phyloP scores from a whole-genome alignment of 1,140 invertebrate species.

The Drosophila novamexicana region DNA sequence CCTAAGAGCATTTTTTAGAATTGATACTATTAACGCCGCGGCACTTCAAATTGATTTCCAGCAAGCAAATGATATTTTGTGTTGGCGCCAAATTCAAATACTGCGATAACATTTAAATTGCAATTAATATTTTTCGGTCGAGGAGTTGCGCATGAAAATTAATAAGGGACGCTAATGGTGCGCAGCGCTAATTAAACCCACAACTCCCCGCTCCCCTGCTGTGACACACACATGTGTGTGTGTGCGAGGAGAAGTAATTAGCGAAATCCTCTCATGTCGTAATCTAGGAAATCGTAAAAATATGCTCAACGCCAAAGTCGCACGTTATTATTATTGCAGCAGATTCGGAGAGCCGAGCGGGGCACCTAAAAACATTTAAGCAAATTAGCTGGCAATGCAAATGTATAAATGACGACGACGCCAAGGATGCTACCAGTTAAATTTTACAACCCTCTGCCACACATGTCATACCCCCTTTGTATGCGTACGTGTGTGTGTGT shows the following conservation, averaged over 20 bases:
- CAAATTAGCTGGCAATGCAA: constrained; percentile 82
- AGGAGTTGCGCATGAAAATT: constrained; percentile 53
- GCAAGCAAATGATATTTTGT: constrained; percentile 36
- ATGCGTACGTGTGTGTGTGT: background rate
- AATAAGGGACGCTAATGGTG: constrained; percentile 66
- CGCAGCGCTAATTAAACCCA: constrained; percentile 68
- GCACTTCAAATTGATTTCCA: constrained; percentile 48
- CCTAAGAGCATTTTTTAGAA: constrained; percentile 5
- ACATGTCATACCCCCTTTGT: constrained; percentile 1
- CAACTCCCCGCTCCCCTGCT: constrained; percentile 8
- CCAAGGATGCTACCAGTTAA: constrained; percentile 64
- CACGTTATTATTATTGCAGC: constrained; percentile 78
- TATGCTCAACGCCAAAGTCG: constrained; percentile 70
- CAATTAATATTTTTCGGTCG: constrained; percentile 60
- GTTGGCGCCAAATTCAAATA: constrained; percentile 52
- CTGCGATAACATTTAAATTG: constrained; percentile 62
- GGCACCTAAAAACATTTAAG: constrained; percentile 81
- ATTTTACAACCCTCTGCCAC: constrained; percentile 67
- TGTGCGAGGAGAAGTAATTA: constrained; percentile 65
- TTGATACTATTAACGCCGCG: constrained; percentile 50
- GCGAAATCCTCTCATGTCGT: constrained; percentile 70
- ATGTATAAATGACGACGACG: constrained; percentile 80
- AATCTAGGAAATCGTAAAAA: constrained; percentile 78
- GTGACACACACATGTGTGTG: background rate
- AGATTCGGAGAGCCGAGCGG: constrained; percentile 15